Base-by-base conservation (phyloP, 2,113 vertebrate genomes). In the Rhinoptilus africanus region DNA sequence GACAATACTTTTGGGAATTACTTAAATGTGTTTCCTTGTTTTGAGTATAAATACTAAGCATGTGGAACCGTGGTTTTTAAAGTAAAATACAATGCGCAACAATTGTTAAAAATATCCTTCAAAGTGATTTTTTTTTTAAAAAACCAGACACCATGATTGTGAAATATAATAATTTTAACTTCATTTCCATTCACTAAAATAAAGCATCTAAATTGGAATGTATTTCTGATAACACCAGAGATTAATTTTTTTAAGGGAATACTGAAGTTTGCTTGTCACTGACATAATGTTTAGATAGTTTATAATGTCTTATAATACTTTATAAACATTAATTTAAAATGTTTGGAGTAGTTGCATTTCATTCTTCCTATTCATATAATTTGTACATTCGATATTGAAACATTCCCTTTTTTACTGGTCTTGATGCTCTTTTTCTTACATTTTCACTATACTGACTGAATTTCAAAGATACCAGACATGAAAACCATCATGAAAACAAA, bases 61-160 rank as follows among this genome's bases (percentile, higher is more conserved):
- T 72, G 8, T 10, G 39, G 41, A 17, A 60, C 5, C 1, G 0
- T 66, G 16, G 0, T 12, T 62, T 71, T 68, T 19, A 24, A 91
- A 88, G 6, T 35, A 54, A 87, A 74, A 77, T 45, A 30, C 4
- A 50, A 8, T 28, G 24, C 1, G 9, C 24, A 74, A 3, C 7
- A 27, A 1, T 28, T 77, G 3, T 60, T 92, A 32, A 79, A 89
- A 84, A 20, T 74, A 14, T 4, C 18, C 14, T 68, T 88, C 57
- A 34, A 54, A 82, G 14, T 22, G 4, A 2, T 41, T 67, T 68
- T 88, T 88, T 77, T 30, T 88, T 79, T 30, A 3, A 34, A 59
- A 51, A n/a, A n/a, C n/a, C 7, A 6, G 10, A 21, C 39, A 32
- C 41, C 0, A 1, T 22, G 8, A n/a, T 78, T 1, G 2, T 82